phyloP scores from a whole-genome alignment of 1,140 invertebrate genomes.

The Penaeus japonicus region DNA sequence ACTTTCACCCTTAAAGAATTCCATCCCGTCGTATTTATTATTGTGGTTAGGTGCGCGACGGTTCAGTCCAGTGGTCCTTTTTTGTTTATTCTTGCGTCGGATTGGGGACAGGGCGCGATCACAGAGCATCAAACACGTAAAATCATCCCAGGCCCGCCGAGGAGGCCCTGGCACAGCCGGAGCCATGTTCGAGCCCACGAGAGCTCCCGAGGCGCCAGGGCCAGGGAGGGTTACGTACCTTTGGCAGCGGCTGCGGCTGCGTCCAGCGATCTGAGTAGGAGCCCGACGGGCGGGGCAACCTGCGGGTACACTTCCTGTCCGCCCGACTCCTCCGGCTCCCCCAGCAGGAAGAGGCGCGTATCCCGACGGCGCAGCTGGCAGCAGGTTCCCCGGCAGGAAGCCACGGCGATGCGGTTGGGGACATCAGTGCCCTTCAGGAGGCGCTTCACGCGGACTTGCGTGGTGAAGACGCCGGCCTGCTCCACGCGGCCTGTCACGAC shows the following conservation, averaged over 20 bases:
- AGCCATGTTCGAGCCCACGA: background rate
- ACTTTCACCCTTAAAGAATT: too few species aligned
- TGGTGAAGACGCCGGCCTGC: background rate
- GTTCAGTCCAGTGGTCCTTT: too few species aligned
- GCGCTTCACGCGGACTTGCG: conserved; percentile 8
- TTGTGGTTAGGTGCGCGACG: too few species aligned
- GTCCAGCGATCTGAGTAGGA: conserved; percentile 20
- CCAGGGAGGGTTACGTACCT: conserved; percentile 18
- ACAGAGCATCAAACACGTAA: too few species aligned
- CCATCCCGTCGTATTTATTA: too few species aligned
- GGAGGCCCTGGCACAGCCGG: background rate
- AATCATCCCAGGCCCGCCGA: too few species aligned
- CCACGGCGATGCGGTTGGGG: background rate
- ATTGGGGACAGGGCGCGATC: too few species aligned
- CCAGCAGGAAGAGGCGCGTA: conserved; percentile 36
- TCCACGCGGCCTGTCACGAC: conserved; percentile 39
- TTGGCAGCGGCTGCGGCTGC: conserved; percentile 2
- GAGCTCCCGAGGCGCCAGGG: background rate
- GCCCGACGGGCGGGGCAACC: conserved; percentile 18
- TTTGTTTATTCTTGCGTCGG: too few species aligned
- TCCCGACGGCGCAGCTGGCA: conserved; percentile 32
- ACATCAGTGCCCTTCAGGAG: conserved; percentile 21
- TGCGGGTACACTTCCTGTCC: conserved; percentile 35
- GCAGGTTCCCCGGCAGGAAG: conserved; percentile 23
- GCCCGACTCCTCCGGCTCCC: background rate